Base-by-base conservation (phyloP, 1,140 invertebrate genomes). In the Capitella teleta region DNA sequence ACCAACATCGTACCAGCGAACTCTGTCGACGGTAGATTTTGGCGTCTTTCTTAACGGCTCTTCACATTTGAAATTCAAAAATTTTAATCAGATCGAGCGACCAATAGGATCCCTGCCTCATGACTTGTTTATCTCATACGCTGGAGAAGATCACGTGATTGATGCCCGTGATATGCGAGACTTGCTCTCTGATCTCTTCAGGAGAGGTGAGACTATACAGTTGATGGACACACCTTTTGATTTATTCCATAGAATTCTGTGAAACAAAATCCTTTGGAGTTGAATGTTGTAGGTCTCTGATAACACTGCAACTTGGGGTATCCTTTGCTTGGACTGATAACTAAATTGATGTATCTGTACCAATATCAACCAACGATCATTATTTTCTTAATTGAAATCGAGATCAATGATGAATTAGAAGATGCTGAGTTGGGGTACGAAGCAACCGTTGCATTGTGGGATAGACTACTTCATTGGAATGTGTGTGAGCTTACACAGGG, bases 111-210 rank as follows among this genome's bases (percentile, higher is more conserved):
- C 26, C 10, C 18, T 47, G 10, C 8, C 28, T 16, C 18, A n/a
- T 18, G 45, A 47, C 5, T 8, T 47, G 45, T 47, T 47, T 25
- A 16, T n/a, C 28, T 19, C 3, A n/a, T 47, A 32, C 5, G 45
- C 45, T 4, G 45, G 45, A 32, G 28, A 36, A 8, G 45, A 47
- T 32, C 30, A 47, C 12, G 5, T 28, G 5, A 28, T 47, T 12
- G 45, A 47, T 19, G 25, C 45, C 8, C 25, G 45, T 6, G 45
- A 47, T 21, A 26, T 47, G 5, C 18, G 45, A n/a, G 45, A 47
- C 30, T 19, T 47, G n/a, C 28, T 47, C 30, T 21, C 12, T 12
- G 43, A 45, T 14, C 43, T 45, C 19, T 24, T 25, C 8, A 21
- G 26, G 24, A 45, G 28, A 45, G 43, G 43, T 28, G 25, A 45